Evolutionary conservation across 2,113 vertebrate genomes (phyloP).

Genomic region (Periophthalmodon schlosseri): DNA sequence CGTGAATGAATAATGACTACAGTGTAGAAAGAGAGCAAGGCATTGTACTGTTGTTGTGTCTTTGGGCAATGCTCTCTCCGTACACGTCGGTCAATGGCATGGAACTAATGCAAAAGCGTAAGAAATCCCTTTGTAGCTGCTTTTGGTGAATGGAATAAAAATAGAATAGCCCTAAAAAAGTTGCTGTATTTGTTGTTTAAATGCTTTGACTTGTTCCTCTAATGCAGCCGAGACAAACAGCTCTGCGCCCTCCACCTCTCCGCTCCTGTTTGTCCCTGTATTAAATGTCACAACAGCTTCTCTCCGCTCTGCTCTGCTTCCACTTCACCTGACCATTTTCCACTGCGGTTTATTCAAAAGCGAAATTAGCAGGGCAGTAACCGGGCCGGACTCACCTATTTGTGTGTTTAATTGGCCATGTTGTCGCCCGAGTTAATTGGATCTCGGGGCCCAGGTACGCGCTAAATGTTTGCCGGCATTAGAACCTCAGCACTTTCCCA

Average conservation of each 20-base stretch:
- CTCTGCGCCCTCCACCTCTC: not conserved
- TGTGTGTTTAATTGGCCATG: slow-evolving; percentile 99
- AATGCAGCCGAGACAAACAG: slow-evolving; percentile 18
- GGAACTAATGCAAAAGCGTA: not conserved
- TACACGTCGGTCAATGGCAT: too few relatives aligned
- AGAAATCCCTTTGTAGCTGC: not conserved
- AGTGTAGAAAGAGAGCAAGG: too few relatives aligned
- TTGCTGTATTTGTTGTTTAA: not conserved
- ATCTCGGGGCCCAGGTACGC: slow-evolving; percentile 99
- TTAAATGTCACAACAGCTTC: not conserved
- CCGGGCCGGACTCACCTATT: slow-evolving; percentile 91
- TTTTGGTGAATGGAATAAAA: not conserved
- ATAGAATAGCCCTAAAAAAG: not conserved
- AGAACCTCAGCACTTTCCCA: slow-evolving; percentile 98
- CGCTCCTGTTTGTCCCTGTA: slow-evolving; percentile 1
- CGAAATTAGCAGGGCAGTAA: slow-evolving; percentile 71
- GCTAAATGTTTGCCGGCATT: slow-evolving; percentile 99
- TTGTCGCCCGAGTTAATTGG: slow-evolving; percentile 99
- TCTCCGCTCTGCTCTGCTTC: slow-evolving; percentile 10
- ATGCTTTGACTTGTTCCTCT: not conserved
- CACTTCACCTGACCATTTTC: slow-evolving; percentile 70
- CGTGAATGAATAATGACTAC: too few relatives aligned
- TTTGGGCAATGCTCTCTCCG: too few relatives aligned
- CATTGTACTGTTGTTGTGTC: too few relatives aligned
- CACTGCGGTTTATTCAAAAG: slow-evolving; percentile 82